A percentile compares a stretch with the other conserved stretches of the same genome.
Conservation (phyloP, 2,797 vertebrate species). For the Falco berigora region DNA sequence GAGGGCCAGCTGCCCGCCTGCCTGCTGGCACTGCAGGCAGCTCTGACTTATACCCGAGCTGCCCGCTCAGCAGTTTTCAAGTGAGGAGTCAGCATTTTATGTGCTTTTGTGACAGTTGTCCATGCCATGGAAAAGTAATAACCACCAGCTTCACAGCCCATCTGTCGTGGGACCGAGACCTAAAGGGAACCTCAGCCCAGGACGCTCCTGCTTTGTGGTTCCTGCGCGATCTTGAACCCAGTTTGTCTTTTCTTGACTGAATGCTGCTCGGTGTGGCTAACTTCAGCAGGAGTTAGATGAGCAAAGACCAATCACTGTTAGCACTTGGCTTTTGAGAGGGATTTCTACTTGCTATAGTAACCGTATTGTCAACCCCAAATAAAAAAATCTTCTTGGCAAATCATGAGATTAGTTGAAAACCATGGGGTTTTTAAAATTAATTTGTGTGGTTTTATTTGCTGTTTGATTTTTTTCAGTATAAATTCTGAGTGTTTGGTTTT, state of each 20-base stretch:
- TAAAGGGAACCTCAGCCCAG: background rate
- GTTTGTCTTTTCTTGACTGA: background rate
- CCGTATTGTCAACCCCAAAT: background rate
- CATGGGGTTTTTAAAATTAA: background rate
- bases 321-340: background rate
- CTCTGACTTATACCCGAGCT: background rate
- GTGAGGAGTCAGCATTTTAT: background rate
- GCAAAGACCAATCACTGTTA: background rate
- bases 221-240: rapidly evolving
- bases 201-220: background rate
- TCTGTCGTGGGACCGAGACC: background rate
- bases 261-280: rapidly evolving
- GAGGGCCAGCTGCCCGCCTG: background rate
- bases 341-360: background rate
- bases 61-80: background rate
- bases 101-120: background rate
- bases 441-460: background rate
- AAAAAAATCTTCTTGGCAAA: background rate
- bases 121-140: background rate
- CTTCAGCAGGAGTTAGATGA: background rate
- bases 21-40: background rate
- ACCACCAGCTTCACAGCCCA: background rate
- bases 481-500: background rate
- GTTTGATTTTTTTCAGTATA: background rate
- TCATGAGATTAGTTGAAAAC: background rate